Evolutionary conservation across 1,140 invertebrate genomes (phyloP).

Genomic region (Leptopilina boulardi): DNA sequence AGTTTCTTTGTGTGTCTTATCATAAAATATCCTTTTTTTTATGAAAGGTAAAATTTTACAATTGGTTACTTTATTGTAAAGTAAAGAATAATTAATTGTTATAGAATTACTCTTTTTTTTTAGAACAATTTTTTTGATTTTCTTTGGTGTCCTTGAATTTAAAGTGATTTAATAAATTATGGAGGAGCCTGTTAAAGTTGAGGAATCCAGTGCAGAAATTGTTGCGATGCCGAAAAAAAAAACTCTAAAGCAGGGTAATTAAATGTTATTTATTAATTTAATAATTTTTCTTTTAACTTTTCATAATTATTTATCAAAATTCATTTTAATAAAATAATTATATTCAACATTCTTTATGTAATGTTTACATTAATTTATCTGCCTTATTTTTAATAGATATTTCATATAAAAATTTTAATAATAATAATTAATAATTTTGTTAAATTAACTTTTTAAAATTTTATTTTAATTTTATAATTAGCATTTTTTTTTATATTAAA

Average conservation of each 20-base stretch:
- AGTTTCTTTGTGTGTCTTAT: not conserved
- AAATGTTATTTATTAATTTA: not conserved
- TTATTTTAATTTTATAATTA: no score
- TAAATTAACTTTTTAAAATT: no score
- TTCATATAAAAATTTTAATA: not conserved
- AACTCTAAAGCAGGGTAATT: slow-evolving; percentile 68
- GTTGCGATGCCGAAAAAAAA: slow-evolving; percentile 55
- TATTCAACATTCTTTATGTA: no score
- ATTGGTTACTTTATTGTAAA: not conserved
- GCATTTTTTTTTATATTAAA: no score
- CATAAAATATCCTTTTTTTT: not conserved
- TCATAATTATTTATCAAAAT: no score
- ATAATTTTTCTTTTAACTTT: not conserved
- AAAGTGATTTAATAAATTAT: slow-evolving; percentile 38
- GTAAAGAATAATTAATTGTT: not conserved
- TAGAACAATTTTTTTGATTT: not conserved
- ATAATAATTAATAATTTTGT: not conserved
- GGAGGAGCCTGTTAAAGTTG: slow-evolving; percentile 47
- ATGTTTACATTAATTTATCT: no score
- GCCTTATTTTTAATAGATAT: no score
- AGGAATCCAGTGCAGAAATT: slow-evolving; percentile 52
- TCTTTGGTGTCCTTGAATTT: not conserved
- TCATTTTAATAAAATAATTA: no score
- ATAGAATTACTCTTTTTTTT: not conserved
- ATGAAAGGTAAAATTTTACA: slow-evolving; percentile 43